Conservation (phyloP, 2,113 vertebrate species). For the Irena cyanogastra region DNA sequence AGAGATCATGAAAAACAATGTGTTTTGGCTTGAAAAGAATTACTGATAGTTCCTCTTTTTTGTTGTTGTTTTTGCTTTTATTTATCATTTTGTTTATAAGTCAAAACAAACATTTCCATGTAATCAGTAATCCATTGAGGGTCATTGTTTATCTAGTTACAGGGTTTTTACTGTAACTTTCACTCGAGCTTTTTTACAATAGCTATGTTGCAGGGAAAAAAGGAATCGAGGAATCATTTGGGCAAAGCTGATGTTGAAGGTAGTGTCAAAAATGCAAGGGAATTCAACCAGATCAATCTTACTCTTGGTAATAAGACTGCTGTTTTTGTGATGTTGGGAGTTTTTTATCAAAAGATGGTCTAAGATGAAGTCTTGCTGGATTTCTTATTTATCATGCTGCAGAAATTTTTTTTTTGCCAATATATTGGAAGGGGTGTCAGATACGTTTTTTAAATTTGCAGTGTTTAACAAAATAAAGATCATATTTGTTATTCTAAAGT, state of each 20-base stretch:
- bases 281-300: background rate
- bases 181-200: background rate
- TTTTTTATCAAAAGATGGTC: constrained; percentile 19
- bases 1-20: background rate
- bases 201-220: background rate
- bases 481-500: constrained; percentile 73
- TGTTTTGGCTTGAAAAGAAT: background rate
- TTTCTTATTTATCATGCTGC: constrained; percentile 24
- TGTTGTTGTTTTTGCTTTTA: background rate
- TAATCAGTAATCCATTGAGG: background rate
- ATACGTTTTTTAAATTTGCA: constrained; percentile 68
- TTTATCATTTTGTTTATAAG: background rate
- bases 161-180: constrained; percentile 18
- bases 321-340: background rate
- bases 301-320: background rate
- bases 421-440: constrained; percentile 50
- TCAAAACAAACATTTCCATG: background rate
- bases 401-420: constrained; percentile 46
- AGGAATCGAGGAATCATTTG: background rate
- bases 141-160: background rate
- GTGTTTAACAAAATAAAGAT: constrained; percentile 69
- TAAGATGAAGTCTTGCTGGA: constrained; percentile 20
- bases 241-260: background rate
- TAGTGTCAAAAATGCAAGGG: background rate
- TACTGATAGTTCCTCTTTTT: background rate